phyloP scores from a whole-genome alignment of 2,113 vertebrate genomes.

The Hoplias malabaricus region DNA sequence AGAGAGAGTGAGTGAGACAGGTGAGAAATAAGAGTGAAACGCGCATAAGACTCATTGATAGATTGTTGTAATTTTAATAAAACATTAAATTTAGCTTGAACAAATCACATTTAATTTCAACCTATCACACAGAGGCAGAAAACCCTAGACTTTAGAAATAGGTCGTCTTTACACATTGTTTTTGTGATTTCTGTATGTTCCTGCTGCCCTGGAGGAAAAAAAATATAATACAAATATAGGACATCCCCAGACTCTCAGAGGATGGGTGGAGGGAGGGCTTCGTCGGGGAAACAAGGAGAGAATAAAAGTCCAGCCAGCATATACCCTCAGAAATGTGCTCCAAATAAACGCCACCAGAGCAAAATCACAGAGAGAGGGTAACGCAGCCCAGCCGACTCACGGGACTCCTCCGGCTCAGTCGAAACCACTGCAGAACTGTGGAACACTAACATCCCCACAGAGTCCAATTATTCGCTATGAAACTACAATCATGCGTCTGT shows the following conservation, averaged over 20 bases:
- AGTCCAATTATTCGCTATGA: slow-evolving; percentile 27
- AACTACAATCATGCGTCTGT: slow-evolving; percentile 7
- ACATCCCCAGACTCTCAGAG: neutral
- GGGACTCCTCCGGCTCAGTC: neutral
- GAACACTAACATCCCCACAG: slow-evolving; percentile 5
- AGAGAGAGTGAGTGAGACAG: neutral
- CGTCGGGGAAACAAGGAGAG: neutral
- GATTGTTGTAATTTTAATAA: neutral
- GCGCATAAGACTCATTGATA: too few relatives aligned
- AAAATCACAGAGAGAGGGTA: neutral
- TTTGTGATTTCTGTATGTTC: neutral
- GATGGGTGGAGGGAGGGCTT: neutral
- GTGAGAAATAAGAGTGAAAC: too few relatives aligned
- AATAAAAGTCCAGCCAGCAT: neutral
- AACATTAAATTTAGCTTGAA: neutral
- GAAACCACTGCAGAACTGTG: neutral
- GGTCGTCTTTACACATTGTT: neutral
- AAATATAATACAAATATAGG: neutral
- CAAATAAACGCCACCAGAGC: slow-evolving; percentile 11
- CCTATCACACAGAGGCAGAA: neutral
- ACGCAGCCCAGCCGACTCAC: neutral
- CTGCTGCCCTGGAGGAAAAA: neutral
- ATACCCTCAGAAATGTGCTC: neutral
- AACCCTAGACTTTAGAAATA: neutral
- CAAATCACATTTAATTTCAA: neutral